Evolutionary conservation across 1,140 invertebrate genomes (phyloP), one percentile per base, ranked within the genome.

Genomic region (Brachionus sp.): DNA sequence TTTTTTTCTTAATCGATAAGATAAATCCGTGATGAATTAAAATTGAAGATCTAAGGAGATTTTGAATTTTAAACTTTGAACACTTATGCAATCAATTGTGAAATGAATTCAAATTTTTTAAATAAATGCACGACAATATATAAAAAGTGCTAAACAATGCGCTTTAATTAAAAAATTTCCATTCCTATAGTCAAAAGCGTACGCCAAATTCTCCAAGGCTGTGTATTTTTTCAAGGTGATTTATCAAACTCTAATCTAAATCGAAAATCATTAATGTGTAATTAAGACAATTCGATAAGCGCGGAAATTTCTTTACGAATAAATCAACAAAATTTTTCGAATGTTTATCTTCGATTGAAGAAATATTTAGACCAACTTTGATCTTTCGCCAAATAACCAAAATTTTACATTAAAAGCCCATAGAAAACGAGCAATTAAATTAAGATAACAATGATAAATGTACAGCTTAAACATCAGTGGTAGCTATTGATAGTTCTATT

Each of bases 251-350:
- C 33, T 70, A 39, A 70, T 70, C 66, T 70, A 35, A 70, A 70
- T 35, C 37, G n/a, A 39, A 70, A 70, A 70, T 70, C 66, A 70
- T 70, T 70, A 70, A 70, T 70, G 37, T 39, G 37, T 70, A 70
- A 70, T 70, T 70, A 70, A 70, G 66, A 70, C 35, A 39, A 33
- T 66, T 66, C 13, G 25, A 33, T 66, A 66, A 66, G 33, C 25
- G 64, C 25, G 64, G 12, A 66, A 37, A 66, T 1, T 57, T 57
- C 50, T 19, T 57, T 9, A 10, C 7, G 9, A 57, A 57, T 57
- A 57, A 57, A 57, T 57, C 50, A 57, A 57, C 50, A 57, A 57
- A 57, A 57, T 57, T 57, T 57, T 57, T 57, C 50, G 16, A 57
- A 57, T 57, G 50, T 57, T 57, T 57, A 57, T 57, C 50, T 57